A percentile compares a stretch with the other conserved stretches of the same genome.
These are phyloP conservation scores for Thymelicus lineola DNA, from an alignment of 2,888 invertebrate genomes.

Conservation along the genomic window DNA sequence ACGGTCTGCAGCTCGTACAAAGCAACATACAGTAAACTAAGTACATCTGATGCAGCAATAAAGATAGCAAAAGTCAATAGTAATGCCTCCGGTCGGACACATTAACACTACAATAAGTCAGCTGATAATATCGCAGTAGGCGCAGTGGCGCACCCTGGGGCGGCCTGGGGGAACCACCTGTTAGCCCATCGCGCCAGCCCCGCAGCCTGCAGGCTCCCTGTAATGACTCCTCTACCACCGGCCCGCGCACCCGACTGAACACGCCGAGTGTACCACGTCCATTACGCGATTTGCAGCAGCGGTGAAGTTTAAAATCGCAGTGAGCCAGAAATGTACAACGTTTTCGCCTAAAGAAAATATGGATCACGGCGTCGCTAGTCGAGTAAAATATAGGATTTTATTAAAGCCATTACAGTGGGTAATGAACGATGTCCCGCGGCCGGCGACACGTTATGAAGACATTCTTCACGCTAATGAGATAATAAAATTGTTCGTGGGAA, in stretches of 20 bases:
- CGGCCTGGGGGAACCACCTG: constrained; percentile 61
- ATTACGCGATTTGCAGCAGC: not conserved
- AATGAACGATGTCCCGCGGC: constrained; percentile 77
- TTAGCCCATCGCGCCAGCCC: constrained; percentile 43
- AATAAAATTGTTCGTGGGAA: constrained; percentile 72
- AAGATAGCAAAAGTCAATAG: constrained; percentile 51
- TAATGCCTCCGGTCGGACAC: constrained; percentile 49
- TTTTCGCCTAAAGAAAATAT: constrained; percentile 5
- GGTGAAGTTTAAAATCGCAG: not conserved
- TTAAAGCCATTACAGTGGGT: constrained; percentile 70
- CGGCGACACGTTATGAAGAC: constrained; percentile 78
- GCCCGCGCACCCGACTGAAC: not conserved
- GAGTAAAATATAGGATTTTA: constrained; percentile 66
- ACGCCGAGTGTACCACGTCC: not conserved
- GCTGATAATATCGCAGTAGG: constrained; percentile 54
- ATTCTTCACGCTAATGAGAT: constrained; percentile 78
- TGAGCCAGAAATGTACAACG: constrained; percentile 45
- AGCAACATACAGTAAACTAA: constrained; percentile 20
- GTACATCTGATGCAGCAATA: constrained; percentile 35
- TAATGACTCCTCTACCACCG: constrained; percentile 55
- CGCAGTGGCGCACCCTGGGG: constrained; percentile 69
- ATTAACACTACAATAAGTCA: constrained; percentile 51
- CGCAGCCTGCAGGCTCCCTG: constrained; percentile 59
- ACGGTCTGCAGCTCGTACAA: not conserved
- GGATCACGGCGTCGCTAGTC: constrained; percentile 43